A percentile compares a stretch with the other conserved stretches of the same genome.
Conservation (phyloP, 2,888 invertebrate species). For the Drosophila tripunctata region DNA sequence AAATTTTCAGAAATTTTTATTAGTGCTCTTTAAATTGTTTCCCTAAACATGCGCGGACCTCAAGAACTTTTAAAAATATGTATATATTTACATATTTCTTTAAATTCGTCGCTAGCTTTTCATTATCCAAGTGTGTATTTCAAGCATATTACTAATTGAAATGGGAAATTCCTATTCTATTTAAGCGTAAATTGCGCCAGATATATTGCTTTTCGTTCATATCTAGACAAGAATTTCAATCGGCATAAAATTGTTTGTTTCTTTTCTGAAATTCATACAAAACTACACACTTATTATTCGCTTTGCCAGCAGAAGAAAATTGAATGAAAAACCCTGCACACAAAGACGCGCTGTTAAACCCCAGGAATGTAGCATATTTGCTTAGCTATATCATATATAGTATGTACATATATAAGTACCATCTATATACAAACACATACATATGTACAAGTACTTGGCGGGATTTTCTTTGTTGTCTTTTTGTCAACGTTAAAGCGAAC, state of each 20-base stretch:
- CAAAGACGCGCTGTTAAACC: slow-evolving; percentile 58
- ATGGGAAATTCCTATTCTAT: slow-evolving; percentile 15
- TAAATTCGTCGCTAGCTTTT: not conserved
- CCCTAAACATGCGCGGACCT: slow-evolving; percentile 46
- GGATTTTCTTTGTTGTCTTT: slow-evolving; percentile 59
- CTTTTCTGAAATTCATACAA: slow-evolving; percentile 13
- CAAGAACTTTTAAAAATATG: not conserved
- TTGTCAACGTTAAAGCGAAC: slow-evolving; percentile 49
- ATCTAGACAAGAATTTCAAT: slow-evolving; percentile 49
- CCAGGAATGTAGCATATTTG: slow-evolving; percentile 77
- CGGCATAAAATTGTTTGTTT: slow-evolving; percentile 44
- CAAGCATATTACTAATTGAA: not conserved
- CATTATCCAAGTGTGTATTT: slow-evolving; percentile 2
- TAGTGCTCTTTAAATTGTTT: slow-evolving; percentile 38
- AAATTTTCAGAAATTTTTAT: slow-evolving; percentile 18
- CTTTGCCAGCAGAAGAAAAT: slow-evolving; percentile 59
- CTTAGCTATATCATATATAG: slow-evolving; percentile 44
- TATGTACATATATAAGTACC: too few species aligned
- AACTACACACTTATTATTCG: slow-evolving; percentile 2
- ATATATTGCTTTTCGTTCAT: not conserved
- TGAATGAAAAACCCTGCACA: slow-evolving; percentile 69
- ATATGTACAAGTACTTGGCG: slow-evolving; percentile 11
- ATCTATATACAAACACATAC: slow-evolving; percentile 2
- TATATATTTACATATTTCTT: not conserved
- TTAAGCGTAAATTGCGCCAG: not conserved